Conservation (phyloP, 2,888 invertebrate genomes). For the Watsonalla binaria region DNA sequence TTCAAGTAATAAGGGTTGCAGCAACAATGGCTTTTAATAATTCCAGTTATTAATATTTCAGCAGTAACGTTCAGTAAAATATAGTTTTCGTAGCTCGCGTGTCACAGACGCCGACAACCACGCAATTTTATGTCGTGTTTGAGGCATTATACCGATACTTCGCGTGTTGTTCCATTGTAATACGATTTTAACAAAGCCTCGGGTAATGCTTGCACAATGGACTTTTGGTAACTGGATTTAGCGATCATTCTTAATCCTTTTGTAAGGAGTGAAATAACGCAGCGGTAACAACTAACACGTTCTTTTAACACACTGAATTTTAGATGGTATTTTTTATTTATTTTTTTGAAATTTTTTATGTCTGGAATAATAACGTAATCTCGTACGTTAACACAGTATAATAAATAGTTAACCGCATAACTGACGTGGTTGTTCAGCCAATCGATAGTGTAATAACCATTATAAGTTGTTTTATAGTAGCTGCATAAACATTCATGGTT, state of each 20-base stretch:
- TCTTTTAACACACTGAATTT: too few relatives aligned
- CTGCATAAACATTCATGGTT: too few relatives aligned
- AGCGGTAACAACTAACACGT: neutral
- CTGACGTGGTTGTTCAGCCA: neutral
- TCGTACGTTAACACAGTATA: too few relatives aligned
- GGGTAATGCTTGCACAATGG: constrained; percentile 62
- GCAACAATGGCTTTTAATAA: neutral
- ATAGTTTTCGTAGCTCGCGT: constrained; percentile 48
- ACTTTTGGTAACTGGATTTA: constrained; percentile 54
- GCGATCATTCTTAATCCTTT: constrained; percentile 7
- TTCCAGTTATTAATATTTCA: constrained; percentile 9
- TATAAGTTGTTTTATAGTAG: too few relatives aligned
- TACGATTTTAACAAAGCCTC: constrained; percentile 65
- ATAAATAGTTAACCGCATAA: neutral
- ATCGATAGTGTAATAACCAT: neutral
- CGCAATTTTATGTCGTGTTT: constrained; percentile 43
- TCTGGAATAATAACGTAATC: too few relatives aligned
- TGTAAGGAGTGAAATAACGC: neutral
- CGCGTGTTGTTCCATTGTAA: constrained; percentile 68
- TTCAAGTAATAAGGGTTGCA: constrained; percentile 1
- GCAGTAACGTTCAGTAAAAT: constrained; percentile 11
- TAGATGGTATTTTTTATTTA: too few relatives aligned
- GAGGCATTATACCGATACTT: constrained; percentile 60
- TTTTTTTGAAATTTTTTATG: too few relatives aligned
- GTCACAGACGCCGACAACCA: constrained; percentile 40